Evolutionary conservation across 2,797 vertebrate species (phyloP), one percentile per base, ranked within the genome.

Genomic region (Poeciliopsis paucimaculata): DNA sequence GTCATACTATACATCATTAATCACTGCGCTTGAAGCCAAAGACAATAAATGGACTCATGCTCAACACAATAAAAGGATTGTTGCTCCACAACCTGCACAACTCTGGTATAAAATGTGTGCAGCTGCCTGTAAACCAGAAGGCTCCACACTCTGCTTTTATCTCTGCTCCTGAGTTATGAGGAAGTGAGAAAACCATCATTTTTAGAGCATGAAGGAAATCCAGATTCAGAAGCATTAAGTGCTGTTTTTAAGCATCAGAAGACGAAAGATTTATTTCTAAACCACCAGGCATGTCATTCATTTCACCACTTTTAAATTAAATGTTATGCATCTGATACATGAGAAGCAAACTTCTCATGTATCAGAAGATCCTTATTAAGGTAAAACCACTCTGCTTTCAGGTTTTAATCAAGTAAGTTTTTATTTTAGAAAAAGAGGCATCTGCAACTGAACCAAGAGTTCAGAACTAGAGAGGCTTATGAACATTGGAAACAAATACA

Each of bases 21-120:
- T 91, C 83, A 88, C 84, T 41, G 77, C 20, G 15, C 84, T 75
- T 83, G 64, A 83, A 86, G 77, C 83, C 86, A 84, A 86, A 86
- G 81, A 89, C 84, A 87, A 90, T 83, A 87, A 89, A 86, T 80
- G 77, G 71, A 79, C 62, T 28, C 23, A 10, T 80, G 82, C 70
- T 60, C 64, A 3, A 36, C 79, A 82, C 82, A 84, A 75, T 81
- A 80, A 83, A 78, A 80, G 26, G 72, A 60, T 84, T 49, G 53
- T 55, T 78, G 75, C 72, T 86, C 71, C 84, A 66, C 64, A 78
- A 39, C 34, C 75, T 0, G 28, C 84, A 45, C 75, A 76, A 76
- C 74, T 83, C 85, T 72, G 75, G 10, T 84, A n/a, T n/a, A 41
- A 83, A 75, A 82, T 73, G 51, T 85, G 85, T 76, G 75, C 77